Base-by-base conservation (phyloP, 53 echinoderm and acorn worm genomes). In the Luidia sarsii region DNA sequence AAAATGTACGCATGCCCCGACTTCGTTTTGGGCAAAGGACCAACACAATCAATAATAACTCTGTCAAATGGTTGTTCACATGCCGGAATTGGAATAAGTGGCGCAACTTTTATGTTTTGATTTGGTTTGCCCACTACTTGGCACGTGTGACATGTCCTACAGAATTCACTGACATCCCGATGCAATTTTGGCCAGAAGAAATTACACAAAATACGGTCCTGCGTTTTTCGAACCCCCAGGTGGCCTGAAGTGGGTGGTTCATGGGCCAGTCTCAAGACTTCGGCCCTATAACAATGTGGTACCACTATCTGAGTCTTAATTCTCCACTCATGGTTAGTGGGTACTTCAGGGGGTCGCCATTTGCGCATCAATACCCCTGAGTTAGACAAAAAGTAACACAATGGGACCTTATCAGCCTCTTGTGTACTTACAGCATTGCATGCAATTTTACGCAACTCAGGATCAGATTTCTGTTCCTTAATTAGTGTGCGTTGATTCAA, bases 51-150 rank as follows among this genome's bases (percentile, higher is more conserved):
- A 14, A 80, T 54, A 1, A 89, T 34, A 0, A 84, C 71, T 50
- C 49, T 50, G 29, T 38, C 80, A 39, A 89, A 89, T 33, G 77
- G 89, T 39, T 83, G 83, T 13, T 68, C 77, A 55, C 74, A 68
- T 21, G 80, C 89, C 30, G 89, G 63, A 0, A 89, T 84, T 4
- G 83, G 89, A 15, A 54, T 85, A 2, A 89, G 33, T 2, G 89
- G 89, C 2, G 84, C 89, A 20, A 64, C 52, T 25, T 59, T 68
- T 32, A 85, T 85, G 2, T 30, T 50, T 11, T 54, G 85, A 23
- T 89, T 37, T 1, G 85, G 67, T 27, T 89, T 89, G 0, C 84
- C 89, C 29, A 84, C 65, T 27, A 89, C 20, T 48, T 88, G 83
- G 57, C 88, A 87, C 0, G 64, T 64, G 21, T 83, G 83, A 41